Evolutionary conservation across 2,113 vertebrate genomes (phyloP), one percentile per base, ranked within the genome.

Genomic region (Chionis minor): DNA sequence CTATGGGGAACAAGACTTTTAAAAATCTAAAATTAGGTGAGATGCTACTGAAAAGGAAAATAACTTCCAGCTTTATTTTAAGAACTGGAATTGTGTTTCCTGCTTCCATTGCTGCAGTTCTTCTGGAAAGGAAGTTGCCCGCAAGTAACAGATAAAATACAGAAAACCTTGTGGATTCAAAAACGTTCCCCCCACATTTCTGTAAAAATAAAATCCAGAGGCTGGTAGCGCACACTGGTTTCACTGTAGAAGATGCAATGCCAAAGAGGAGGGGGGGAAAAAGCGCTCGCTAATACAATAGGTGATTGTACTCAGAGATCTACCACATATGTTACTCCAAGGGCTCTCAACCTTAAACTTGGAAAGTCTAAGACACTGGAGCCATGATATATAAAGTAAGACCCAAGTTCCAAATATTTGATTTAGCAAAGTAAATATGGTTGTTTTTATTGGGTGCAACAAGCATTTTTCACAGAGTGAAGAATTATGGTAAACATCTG

Each of bases 401-500:
- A 93, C 94, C 94, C 87, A 84, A 96, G 96, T 73, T 96, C 96
- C 96, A 97, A 97, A 94, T 97, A 97, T 96, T 96, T 97, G 96
- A 98, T 94, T 96, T 91, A 97, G 94, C 96, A 97, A 97, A 97
- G 97, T 95, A 97, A 97, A 98, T 92, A 92, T 81, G 92, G 91
- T 96, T 98, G 97, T 98, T 98, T 98, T 97, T 97, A 97, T 98
- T 98, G 98, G 98, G 97, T 98, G 94, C 95, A 97, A 98, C 96
- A 96, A 96, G 91, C 88, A 83, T 97, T 98, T 97, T 95, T 97
- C 92, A 94, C 86, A 45, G 90, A 98, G 98, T 97, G 94, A 97
- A 98, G 97, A 98, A 98, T 98, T 98, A 98, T 97, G 96, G 98
- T 98, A 98, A 98, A 98, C 98, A 98, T 98, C 97, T 98, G 97